Conservation (phyloP, 2,797 vertebrate genomes). For the Phataginus tetradactyla region DNA sequence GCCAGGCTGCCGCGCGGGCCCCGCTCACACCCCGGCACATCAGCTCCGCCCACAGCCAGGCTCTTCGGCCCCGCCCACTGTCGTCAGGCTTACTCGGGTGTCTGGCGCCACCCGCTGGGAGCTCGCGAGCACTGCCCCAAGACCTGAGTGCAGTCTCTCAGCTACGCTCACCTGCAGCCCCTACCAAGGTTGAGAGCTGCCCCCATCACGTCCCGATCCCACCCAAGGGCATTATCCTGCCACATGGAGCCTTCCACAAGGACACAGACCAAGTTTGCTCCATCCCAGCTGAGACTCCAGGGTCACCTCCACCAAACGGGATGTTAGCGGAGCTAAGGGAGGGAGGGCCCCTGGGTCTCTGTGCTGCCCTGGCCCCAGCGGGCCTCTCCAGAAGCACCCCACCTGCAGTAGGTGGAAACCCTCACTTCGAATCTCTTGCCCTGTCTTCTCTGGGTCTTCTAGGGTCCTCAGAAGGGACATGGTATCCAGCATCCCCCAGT, state of each 20-base stretch:
- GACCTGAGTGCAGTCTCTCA: too few species aligned
- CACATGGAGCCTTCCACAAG: not conserved
- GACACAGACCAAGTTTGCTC: not conserved
- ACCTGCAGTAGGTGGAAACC: not conserved
- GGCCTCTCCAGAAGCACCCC: not conserved
- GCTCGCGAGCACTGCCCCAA: not conserved
- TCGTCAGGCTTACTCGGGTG: not conserved
- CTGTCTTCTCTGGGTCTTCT: not conserved
- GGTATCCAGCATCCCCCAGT: not conserved
- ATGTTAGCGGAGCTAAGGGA: not conserved
- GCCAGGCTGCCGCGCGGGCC: not conserved
- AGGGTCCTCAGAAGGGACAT: not conserved
- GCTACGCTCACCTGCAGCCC: not conserved
- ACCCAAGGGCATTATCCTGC: not conserved
- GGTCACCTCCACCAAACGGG: not conserved
- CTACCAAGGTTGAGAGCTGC: not conserved
- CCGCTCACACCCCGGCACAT: not conserved
- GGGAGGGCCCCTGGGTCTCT: not conserved
- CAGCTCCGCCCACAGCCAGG: not conserved
- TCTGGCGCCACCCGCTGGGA: conserved; percentile 77
- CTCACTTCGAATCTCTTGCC: not conserved
- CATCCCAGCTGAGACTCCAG: not conserved
- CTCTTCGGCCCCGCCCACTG: not conserved
- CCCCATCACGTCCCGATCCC: not conserved
- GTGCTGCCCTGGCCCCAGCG: not conserved